Evolutionary conservation across 2,113 vertebrate genomes (phyloP).

Genomic region (Anhinga rufa): DNA sequence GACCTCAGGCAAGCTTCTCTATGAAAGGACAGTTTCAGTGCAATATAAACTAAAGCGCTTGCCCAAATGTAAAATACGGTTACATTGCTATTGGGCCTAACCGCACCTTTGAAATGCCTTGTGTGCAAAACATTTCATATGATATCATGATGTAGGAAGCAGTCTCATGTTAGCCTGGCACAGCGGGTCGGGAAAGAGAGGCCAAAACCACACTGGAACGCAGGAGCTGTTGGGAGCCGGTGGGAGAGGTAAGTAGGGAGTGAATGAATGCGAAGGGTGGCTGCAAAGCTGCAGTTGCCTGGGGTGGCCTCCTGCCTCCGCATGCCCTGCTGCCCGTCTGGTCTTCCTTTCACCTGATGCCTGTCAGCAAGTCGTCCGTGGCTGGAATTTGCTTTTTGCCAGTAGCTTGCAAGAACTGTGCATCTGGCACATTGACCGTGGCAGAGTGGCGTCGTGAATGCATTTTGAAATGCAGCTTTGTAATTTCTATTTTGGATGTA

Average conservation of each 20-base stretch:
- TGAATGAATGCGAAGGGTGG: background rate
- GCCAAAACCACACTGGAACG: background rate
- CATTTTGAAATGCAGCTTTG: background rate
- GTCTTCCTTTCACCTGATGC: background rate
- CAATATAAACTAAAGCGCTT: constrained; percentile 12
- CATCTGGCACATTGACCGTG: background rate
- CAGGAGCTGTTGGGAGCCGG: background rate
- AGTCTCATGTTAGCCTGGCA: background rate
- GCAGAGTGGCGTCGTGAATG: background rate
- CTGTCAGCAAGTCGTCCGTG: background rate
- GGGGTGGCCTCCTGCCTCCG: background rate
- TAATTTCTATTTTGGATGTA: constrained; percentile 37
- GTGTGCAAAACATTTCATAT: background rate
- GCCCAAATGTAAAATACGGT: background rate
- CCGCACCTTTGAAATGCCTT: background rate
- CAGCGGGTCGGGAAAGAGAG: background rate
- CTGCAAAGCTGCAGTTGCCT: background rate
- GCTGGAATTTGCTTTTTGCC: background rate
- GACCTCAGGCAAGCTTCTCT: background rate
- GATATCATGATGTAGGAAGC: background rate
- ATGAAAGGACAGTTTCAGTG: background rate
- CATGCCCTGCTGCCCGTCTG: background rate
- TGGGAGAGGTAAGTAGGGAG: background rate
- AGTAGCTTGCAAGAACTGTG: background rate
- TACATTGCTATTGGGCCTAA: background rate